phyloP scores from a whole-genome alignment of 2,888 invertebrate species.

The Microplitis manilae region DNA sequence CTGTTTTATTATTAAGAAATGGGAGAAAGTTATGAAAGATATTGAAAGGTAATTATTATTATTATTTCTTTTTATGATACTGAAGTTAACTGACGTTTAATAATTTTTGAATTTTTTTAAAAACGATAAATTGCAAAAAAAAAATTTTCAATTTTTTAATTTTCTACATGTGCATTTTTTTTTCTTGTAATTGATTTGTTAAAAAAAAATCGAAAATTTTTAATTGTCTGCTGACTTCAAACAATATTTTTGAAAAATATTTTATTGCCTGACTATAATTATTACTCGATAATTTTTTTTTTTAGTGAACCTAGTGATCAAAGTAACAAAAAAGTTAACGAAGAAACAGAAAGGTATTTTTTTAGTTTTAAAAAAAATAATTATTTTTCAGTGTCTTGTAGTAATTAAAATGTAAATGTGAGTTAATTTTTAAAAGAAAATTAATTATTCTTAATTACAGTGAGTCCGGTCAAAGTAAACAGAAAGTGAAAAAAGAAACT shows the following conservation, averaged over 20 bases:
- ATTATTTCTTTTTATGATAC: neutral
- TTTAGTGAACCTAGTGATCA: conserved; percentile 6
- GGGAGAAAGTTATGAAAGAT: conserved; percentile 72
- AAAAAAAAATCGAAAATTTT: neutral
- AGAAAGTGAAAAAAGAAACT: neutral
- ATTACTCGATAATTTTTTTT: neutral
- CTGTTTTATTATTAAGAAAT: conserved; percentile 90
- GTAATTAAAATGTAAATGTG: no score
- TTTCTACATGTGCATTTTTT: no score
- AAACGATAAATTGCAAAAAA: no score
- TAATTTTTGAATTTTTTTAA: neutral
- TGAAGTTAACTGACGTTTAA: neutral
- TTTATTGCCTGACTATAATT: no score
- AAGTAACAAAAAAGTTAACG: neutral
- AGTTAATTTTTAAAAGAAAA: no score
- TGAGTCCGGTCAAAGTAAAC: neutral
- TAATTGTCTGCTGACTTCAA: no score
- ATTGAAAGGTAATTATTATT: conserved; percentile 53
- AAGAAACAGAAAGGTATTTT: neutral
- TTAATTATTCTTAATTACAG: no score
- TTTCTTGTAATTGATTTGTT: neutral
- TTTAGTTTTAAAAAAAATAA: neutral
- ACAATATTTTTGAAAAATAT: no score
- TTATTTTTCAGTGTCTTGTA: neutral
- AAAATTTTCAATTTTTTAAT: no score